Evolutionary conservation across 1,140 invertebrate species (phyloP).

Genomic region (Pomacea maculata): DNA sequence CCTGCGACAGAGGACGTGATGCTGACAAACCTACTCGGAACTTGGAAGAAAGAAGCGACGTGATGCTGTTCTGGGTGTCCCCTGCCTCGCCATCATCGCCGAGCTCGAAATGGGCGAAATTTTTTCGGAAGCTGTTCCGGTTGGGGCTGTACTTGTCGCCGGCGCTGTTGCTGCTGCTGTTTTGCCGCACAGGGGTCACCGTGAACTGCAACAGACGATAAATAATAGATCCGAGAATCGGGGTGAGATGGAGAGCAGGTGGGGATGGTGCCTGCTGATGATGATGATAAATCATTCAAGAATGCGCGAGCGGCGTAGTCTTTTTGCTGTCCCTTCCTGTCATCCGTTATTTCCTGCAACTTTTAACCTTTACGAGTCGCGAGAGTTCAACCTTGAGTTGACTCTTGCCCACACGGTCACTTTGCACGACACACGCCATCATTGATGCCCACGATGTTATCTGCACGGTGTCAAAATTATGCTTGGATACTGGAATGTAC

Average conservation of each 20-base stretch:
- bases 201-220: constrained; percentile 51
- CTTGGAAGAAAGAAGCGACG: constrained; percentile 54
- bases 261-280: background rate
- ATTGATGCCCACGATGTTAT: too few relatives aligned
- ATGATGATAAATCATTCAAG: background rate
- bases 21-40: constrained; percentile 86
- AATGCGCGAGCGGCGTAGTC: background rate
- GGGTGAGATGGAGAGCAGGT: background rate
- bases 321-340: background rate
- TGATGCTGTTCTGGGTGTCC: constrained; percentile 57
- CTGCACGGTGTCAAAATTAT: too few relatives aligned
- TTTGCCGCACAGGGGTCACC: constrained; percentile 49
- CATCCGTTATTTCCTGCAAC: background rate
- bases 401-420: too few relatives aligned
- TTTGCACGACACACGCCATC: too few relatives aligned
- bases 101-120: constrained; percentile 34
- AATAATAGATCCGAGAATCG: background rate
- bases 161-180: background rate
- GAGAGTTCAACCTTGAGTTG: too few relatives aligned
- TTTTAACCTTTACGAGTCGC: too few relatives aligned
- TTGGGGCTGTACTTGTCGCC: background rate
- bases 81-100: constrained; percentile 29
- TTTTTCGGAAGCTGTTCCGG: constrained; percentile 16
- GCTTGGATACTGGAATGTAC: too few relatives aligned
- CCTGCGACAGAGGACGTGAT: background rate